Conservation (phyloP, 2,113 vertebrate species). For the Marmota monax region DNA sequence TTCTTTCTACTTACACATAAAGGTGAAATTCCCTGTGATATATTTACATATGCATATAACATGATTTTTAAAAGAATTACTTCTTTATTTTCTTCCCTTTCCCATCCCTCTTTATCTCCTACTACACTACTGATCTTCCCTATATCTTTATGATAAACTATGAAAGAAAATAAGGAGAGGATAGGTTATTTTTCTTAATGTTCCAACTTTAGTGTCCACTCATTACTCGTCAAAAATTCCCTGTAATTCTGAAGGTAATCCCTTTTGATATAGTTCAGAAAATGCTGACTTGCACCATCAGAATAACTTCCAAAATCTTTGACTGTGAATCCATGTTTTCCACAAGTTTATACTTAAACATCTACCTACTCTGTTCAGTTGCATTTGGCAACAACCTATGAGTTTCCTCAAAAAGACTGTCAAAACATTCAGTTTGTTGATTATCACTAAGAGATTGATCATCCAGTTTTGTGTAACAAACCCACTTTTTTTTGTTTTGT, state of each 20-base stretch:
- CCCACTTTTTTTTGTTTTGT: slow-evolving; percentile 82
- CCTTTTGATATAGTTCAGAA: slow-evolving; percentile 94
- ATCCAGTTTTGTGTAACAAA: slow-evolving; percentile 80
- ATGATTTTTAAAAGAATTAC: too few relatives aligned
- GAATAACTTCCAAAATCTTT: slow-evolving; percentile 94
- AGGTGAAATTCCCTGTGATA: too few relatives aligned
- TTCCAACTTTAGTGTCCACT: slow-evolving; percentile 95
- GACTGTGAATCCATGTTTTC: slow-evolving; percentile 95
- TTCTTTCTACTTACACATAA: too few relatives aligned
- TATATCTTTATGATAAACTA: too few relatives aligned
- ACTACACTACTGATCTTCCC: too few relatives aligned
- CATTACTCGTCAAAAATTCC: slow-evolving; percentile 92
- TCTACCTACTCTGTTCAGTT: slow-evolving; percentile 90
- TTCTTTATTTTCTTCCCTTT: too few relatives aligned
- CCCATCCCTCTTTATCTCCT: too few relatives aligned
- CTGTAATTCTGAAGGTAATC: slow-evolving; percentile 94
- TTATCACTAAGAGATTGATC: slow-evolving; percentile 69
- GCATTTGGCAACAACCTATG: slow-evolving; percentile 85
- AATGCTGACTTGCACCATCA: slow-evolving; percentile 91
- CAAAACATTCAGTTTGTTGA: slow-evolving; percentile 84
- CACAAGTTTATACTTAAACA: slow-evolving; percentile 84
- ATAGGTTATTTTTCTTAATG: too few relatives aligned
- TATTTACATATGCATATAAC: too few relatives aligned
- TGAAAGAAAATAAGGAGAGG: too few relatives aligned
- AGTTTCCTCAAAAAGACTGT: slow-evolving; percentile 88